Base-by-base conservation (phyloP, 1,140 invertebrate species). In the Myzus persicae region DNA sequence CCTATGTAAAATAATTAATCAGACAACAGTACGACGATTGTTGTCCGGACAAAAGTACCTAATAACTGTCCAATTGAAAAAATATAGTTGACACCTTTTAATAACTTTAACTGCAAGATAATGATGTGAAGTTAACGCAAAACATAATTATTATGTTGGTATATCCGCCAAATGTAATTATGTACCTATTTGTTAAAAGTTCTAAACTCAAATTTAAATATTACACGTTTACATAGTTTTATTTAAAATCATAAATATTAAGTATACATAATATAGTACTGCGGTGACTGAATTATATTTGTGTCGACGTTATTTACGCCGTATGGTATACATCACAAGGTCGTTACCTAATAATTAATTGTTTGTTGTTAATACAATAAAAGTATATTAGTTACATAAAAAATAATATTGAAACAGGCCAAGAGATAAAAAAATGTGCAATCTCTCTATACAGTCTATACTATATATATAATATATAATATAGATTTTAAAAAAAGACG, bases 61-160 rank as follows among this genome's bases (percentile, higher is more conserved):
- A 81, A 36, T 36, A 36, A 81, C 36, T 82, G 76, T 82, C n/a
- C 76, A 82, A 82, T 82, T 82, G 76, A 82, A 82, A 82, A 82
- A 22, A 38, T 8, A 51, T 51, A 51, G 48, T 51, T 8, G 38
- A 38, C 22, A n/a, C 59, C 11, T 18, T 76, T n/a, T n/a, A n/a
- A 76, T 67, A 18, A 67, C n/a, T 67, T 67, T 7, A 67, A 67
- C 4, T n/a, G 14, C 11, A 67, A 51, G 22, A 51, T n/a, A n/a
- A 59, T 59, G 59, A 36, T 76, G 14, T 18, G 18, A n/a, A 76
- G 5, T 76, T n/a, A 67, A 3, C 31, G n/a, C n/a, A 67, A 14
- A 14, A n/a, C n/a, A 67, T 67, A 31, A 6, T n/a, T n/a, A n/a
- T n/a, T 22, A 54, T 26, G 51, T 67, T n/a, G 59, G 31, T n/a